Conservation (phyloP, 2,888 invertebrate genomes). For the Phengaris alcon region DNA sequence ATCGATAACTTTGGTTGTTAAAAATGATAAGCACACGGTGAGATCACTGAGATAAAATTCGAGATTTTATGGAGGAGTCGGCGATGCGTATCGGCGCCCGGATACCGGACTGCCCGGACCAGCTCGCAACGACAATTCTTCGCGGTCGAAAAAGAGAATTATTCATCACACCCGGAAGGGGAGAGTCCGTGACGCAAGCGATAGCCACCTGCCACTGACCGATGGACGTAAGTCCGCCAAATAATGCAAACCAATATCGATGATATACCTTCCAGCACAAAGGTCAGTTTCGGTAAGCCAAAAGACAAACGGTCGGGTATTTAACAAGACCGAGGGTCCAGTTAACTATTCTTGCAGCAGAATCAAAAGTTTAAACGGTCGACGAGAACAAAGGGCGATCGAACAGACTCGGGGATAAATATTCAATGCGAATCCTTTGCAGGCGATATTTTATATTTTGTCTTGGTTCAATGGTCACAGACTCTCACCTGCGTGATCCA, state of each 20-base stretch:
- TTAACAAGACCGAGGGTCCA: constrained; percentile 70
- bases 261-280: constrained; percentile 40
- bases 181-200: constrained; percentile 77
- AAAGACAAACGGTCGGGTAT: constrained; percentile 46
- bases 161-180: constrained; percentile 80
- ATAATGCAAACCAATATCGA: constrained; percentile 34
- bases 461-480: constrained; percentile 60
- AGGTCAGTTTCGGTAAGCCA: constrained; percentile 39
- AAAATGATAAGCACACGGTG: constrained; percentile 55
- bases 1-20: neutral
- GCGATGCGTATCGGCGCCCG: constrained; percentile 67
- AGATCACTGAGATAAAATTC: constrained; percentile 62
- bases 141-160: constrained; percentile 76
- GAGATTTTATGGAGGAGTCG: constrained; percentile 73
- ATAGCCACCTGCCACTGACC: constrained; percentile 61
- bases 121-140: constrained; percentile 76
- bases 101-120: constrained; percentile 49
- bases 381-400: constrained; percentile 73
- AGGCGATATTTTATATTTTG: constrained; percentile 75
- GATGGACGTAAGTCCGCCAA: constrained; percentile 49
- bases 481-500: constrained; percentile 71
- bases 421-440: constrained; percentile 79
- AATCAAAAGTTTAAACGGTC: constrained; percentile 79
- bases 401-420: constrained; percentile 74
- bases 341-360: constrained; percentile 78